A percentile compares a stretch with the other conserved stretches of the same genome.
Evolutionary conservation across 2,113 vertebrate species (phyloP).

Genomic region (Phaethornis superciliosus): DNA sequence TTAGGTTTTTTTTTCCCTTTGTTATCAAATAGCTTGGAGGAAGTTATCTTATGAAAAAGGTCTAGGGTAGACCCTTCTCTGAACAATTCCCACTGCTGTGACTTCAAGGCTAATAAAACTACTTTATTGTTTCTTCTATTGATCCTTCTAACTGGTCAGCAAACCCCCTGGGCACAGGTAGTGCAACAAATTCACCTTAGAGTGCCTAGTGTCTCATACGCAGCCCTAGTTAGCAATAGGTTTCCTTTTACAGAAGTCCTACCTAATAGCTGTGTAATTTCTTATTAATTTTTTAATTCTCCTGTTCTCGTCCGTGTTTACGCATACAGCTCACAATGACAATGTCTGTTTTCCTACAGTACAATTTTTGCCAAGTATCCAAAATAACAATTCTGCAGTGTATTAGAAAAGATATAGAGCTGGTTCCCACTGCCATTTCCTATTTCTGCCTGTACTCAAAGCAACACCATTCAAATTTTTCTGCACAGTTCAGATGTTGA

Average conservation of each 20-base stretch:
- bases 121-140: slow-evolving; percentile 66
- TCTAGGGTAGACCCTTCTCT: not conserved
- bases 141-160: slow-evolving; percentile 53
- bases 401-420: not conserved
- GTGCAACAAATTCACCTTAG: not conserved
- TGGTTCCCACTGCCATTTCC: not conserved
- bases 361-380: not conserved
- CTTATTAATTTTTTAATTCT: not conserved
- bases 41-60: slow-evolving; percentile 47
- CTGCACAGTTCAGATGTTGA: not conserved
- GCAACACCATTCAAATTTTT: not conserved
- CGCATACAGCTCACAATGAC: not conserved
- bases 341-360: not conserved
- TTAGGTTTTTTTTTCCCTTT: not conserved
- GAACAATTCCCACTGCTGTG: slow-evolving; percentile 44
- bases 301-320: not conserved
- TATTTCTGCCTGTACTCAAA: not conserved
- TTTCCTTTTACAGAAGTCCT: not conserved
- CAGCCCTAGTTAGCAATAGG: not conserved
- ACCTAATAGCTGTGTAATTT: not conserved
- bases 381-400: not conserved
- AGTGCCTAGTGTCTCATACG: slow-evolving; percentile 4
- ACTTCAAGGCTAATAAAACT: slow-evolving; percentile 72
- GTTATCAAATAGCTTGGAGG: slow-evolving; percentile 7
- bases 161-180: slow-evolving; percentile 49